Evolutionary conservation across 2,797 vertebrate species (phyloP).

Genomic region (Halcyon chelicuti): DNA sequence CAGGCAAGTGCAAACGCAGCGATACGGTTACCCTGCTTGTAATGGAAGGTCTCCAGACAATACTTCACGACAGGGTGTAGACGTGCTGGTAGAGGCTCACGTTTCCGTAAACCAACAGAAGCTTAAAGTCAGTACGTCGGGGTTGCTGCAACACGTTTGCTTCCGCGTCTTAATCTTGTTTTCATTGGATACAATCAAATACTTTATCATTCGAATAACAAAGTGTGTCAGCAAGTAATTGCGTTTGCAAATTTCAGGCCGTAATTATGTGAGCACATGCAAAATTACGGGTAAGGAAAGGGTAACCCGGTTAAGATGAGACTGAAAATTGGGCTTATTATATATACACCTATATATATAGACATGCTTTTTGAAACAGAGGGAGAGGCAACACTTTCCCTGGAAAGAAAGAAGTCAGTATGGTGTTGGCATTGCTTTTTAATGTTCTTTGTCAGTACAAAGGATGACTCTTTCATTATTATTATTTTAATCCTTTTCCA

Average conservation of each 20-base stretch:
- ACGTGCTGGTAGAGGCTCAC: slow-evolving; percentile 15
- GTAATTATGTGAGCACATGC: slow-evolving; percentile 58
- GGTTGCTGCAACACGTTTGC: slow-evolving; percentile 54
- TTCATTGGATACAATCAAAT: slow-evolving; percentile 62
- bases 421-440: background rate
- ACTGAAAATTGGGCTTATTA: slow-evolving; percentile 9
- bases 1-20: background rate
- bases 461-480: background rate
- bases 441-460: background rate
- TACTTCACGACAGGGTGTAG: slow-evolving; percentile 34
- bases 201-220: slow-evolving; percentile 64
- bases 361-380: background rate
- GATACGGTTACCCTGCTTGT: background rate
- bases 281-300: slow-evolving; percentile 41
- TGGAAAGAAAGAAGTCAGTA: background rate
- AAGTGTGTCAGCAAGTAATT: slow-evolving; percentile 67
- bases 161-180: slow-evolving; percentile 59
- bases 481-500: slow-evolving; percentile 17
- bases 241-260: slow-evolving; percentile 59
- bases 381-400: background rate
- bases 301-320: slow-evolving; percentile 33
- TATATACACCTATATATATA: background rate
- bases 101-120: slow-evolving; percentile 55
- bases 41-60: slow-evolving; percentile 13
- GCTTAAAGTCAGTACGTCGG: slow-evolving; percentile 17